Evolutionary conservation across 2,888 invertebrate species (phyloP).

Genomic region (Acrobasis suavella): DNA sequence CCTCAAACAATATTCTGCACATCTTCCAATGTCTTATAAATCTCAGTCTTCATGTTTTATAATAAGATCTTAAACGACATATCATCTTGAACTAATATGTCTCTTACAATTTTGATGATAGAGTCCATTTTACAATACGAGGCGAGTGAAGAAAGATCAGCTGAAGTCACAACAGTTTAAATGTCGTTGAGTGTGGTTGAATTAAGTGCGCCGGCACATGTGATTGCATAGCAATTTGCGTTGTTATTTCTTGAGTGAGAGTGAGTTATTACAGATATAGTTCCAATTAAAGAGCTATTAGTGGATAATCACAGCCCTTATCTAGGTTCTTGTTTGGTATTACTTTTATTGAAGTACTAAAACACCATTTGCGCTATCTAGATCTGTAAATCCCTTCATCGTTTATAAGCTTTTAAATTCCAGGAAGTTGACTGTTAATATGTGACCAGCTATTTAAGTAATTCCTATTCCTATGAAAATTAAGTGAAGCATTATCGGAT

Average conservation of each 20-base stretch:
- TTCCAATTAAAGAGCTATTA: conserved; percentile 44
- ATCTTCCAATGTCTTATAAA: conserved; percentile 68
- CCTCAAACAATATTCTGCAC: conserved; percentile 72
- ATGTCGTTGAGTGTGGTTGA: conserved; percentile 65
- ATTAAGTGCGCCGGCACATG: conserved; percentile 67
- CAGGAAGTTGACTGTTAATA: background rate
- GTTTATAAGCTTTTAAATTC: background rate
- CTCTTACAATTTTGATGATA: conserved; percentile 5
- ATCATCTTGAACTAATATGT: conserved; percentile 31
- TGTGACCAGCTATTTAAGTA: background rate
- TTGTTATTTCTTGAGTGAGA: conserved; percentile 53
- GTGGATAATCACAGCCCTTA: conserved; percentile 32
- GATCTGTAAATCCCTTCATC: background rate
- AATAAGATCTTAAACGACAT: conserved; percentile 29
- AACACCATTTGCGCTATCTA: conserved; percentile 1
- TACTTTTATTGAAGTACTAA: background rate
- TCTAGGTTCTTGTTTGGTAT: conserved; percentile 11
- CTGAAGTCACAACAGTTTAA: conserved; percentile 43
- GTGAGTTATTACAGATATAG: conserved; percentile 43
- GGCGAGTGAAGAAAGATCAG: conserved; percentile 31
- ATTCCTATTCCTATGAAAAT: background rate
- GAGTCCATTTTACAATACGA: conserved; percentile 30
- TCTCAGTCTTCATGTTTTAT: conserved; percentile 44
- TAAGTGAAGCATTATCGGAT: background rate
- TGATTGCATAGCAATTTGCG: conserved; percentile 66